Conservation (phyloP, 53 echinoderm and acorn worm species). For the Echinometra lucunter region DNA sequence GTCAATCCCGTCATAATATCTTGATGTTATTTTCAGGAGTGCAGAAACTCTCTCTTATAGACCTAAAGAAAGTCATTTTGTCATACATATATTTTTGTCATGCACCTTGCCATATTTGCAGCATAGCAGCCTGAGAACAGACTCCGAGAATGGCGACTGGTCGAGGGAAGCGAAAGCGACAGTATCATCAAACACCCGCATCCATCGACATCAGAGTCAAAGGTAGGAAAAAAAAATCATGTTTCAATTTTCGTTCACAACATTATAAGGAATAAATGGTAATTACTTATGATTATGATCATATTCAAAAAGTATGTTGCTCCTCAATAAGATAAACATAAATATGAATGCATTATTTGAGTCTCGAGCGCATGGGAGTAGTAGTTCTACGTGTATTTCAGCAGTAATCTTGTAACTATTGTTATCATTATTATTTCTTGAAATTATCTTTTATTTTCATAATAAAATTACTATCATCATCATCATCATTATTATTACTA, state of each 20-base stretch:
- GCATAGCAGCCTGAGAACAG: neutral
- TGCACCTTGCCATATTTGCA: neutral
- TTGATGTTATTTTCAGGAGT: neutral
- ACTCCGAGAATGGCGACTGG: conserved; percentile 2
- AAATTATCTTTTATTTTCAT: too few relatives aligned
- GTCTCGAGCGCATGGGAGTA: too few relatives aligned
- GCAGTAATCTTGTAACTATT: too few relatives aligned
- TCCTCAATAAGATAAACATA: too few relatives aligned
- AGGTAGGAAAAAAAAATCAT: conserved; percentile 15
- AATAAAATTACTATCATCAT: too few relatives aligned
- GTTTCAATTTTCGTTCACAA: neutral
- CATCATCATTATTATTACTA: too few relatives aligned
- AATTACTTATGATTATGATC: too few relatives aligned
- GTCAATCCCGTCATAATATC: neutral
- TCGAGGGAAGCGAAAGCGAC: conserved; percentile 33
- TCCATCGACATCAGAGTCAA: conserved; percentile 54
- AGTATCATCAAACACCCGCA: conserved; percentile 36
- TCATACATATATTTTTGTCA: neutral
- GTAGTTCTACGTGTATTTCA: too few relatives aligned
- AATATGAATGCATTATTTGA: too few relatives aligned
- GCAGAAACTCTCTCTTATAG: neutral
- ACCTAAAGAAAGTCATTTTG: neutral
- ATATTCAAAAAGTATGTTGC: too few relatives aligned
- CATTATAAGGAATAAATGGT: too few relatives aligned
- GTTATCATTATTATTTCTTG: too few relatives aligned